Percentiles rank a stretch among this genome's conserved stretches.
Conservation (phyloP, 2,113 vertebrate genomes). For the Mesocricetus auratus region DNA sequence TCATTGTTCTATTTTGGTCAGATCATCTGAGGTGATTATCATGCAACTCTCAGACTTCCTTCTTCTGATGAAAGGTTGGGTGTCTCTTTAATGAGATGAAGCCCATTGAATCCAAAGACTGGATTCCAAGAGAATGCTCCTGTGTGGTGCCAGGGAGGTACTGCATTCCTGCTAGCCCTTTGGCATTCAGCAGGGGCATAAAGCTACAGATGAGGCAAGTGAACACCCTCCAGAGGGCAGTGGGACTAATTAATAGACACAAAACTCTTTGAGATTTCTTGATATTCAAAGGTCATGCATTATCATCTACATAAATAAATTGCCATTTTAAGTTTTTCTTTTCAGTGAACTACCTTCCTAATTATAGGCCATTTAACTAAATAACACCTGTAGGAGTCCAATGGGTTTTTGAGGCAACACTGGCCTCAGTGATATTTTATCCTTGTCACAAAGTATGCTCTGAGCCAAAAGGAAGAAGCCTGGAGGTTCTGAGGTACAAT, state of each 20-base stretch:
- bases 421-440: conserved; percentile 66
- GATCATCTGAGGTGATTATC: conserved; percentile 56
- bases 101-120: background rate
- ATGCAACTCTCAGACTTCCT: conserved; percentile 20
- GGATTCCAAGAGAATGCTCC: background rate
- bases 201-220: conserved; percentile 53
- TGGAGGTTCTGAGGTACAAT: background rate
- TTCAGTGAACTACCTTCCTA: conserved; percentile 61
- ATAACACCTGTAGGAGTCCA: conserved; percentile 63
- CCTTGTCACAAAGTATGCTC: conserved; percentile 47
- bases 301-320: conserved; percentile 71
- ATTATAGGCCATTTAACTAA: conserved; percentile 71
- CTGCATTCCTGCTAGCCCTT: background rate
- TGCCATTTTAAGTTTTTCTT: conserved; percentile 64
- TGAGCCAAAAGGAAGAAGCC: background rate
- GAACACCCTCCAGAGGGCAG: conserved; percentile 51
- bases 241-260: conserved; percentile 70
- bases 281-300: conserved; percentile 68
- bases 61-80: conserved; percentile 36
- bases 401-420: conserved; percentile 65
- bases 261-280: conserved; percentile 72
- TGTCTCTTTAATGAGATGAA: conserved; percentile 24
- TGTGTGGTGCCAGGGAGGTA: background rate
- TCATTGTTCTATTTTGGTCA: conserved; percentile 55
- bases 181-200: background rate